These are phyloP conservation scores for Colletes gigas DNA, from an alignment of 1,140 invertebrate species.

Conservation along the genomic window DNA sequence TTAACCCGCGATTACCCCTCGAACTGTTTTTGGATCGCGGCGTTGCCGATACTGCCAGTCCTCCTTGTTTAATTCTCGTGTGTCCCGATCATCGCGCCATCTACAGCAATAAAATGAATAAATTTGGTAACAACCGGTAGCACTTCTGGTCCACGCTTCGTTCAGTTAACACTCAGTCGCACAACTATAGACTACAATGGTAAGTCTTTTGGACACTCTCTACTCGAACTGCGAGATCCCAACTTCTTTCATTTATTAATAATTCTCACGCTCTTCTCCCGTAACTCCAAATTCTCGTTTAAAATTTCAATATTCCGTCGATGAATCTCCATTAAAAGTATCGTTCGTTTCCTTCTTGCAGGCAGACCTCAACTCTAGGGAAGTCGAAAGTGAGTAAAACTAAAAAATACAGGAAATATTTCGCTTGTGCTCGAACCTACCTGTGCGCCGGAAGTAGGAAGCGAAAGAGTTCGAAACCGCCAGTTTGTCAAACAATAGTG, in stretches of 20 bases:
- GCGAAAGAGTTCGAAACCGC: neutral
- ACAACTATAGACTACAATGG: slow-evolving; percentile 82
- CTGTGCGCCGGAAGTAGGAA: neutral
- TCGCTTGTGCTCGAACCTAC: neutral
- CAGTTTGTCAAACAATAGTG: neutral
- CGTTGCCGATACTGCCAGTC: slow-evolving; percentile 68
- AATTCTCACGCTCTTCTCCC: too few species aligned
- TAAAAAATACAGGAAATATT: slow-evolving; percentile 16
- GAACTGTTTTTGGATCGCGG: slow-evolving; percentile 79
- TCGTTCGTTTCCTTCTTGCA: slow-evolving; percentile 78
- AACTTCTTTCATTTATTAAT: neutral
- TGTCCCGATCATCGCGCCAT: slow-evolving; percentile 83
- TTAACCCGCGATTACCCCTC: slow-evolving; percentile 54
- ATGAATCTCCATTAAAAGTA: neutral
- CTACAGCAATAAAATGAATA: slow-evolving; percentile 88
- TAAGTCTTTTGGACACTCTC: slow-evolving; percentile 76
- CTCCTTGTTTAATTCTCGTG: slow-evolving; percentile 67
- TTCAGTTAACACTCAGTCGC: slow-evolving; percentile 84
- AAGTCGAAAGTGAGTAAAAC: slow-evolving; percentile 87
- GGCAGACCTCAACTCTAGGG: slow-evolving; percentile 87
- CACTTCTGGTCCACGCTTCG: slow-evolving; percentile 88
- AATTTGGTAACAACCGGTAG: slow-evolving; percentile 84
- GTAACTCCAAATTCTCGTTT: too few species aligned
- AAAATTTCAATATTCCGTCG: too few species aligned
- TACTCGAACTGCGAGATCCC: too few species aligned